A percentile compares a stretch with the other conserved stretches of the same genome.
Evolutionary conservation across 2,113 vertebrate genomes (phyloP).

Genomic region (Calcarius ornatus): DNA sequence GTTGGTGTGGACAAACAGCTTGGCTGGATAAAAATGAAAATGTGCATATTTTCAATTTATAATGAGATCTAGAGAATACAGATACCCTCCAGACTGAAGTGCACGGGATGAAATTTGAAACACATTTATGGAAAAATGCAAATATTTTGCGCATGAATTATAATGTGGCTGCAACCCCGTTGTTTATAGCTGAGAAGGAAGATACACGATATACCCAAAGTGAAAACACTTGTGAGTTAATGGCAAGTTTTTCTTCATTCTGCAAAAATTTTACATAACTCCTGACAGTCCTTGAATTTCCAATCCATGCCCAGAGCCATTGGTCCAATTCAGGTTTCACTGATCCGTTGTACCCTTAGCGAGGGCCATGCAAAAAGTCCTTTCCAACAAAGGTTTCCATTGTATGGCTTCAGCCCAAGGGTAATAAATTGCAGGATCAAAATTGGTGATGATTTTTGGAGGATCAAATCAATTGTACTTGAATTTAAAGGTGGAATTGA

Average conservation of each 20-base stretch:
- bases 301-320: neutral
- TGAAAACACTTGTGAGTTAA: neutral
- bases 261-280: neutral
- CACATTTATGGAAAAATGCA: slow-evolving; percentile 13
- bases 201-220: neutral
- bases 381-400: neutral
- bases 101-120: neutral
- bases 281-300: neutral
- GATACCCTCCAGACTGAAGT: neutral
- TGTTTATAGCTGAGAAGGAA: slow-evolving; percentile 1
- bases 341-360: neutral
- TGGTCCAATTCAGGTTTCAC: neutral
- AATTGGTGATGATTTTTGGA: neutral
- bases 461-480: neutral
- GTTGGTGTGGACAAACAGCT: neutral
- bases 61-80: neutral
- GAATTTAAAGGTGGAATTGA: neutral
- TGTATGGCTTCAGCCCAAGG: neutral
- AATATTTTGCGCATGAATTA: slow-evolving; percentile 8
- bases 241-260: neutral
- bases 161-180: neutral
- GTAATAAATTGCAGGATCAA: neutral
- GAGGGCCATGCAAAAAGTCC: rapidly evolving
- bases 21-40: neutral
- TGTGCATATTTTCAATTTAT: neutral